Base-by-base conservation (phyloP, 2,888 invertebrate genomes). In the Venusia cambrica region DNA sequence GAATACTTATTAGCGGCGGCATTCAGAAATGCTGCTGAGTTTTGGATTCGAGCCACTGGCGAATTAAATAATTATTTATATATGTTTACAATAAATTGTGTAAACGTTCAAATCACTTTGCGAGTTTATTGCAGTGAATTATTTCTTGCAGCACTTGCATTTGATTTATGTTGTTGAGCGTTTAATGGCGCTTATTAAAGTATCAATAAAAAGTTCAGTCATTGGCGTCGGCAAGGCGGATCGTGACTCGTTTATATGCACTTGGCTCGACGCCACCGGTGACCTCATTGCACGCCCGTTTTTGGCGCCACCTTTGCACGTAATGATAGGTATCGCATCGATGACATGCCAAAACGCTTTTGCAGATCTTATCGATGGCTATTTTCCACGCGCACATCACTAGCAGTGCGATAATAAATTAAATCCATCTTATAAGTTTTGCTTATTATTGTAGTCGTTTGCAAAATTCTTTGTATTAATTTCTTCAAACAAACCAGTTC, bases 261-360 rank as follows among this genome's bases (percentile, higher is more conserved):
- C 71, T 81, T 83, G 83, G 83, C 83, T 62, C 63, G 55, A 49
- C 63, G 77, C 83, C 81, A 83, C 69, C 46, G 62, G 58, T 77
- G 81, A 80, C 81, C 79, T 80, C 80, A 78, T 77, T 78, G 77
- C 69, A 55, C 53, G 62, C 59, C 65, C 65, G 65, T 71, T 81
- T 80, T 81, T 73, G 84, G 80, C 84, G 83, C 81, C 83, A 79
- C 73, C 54, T 61, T 66, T 62, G 63, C 64, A 49, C 55, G 55
- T 58, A 62, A 64, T 62, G 71, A 75, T 73, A 48, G n/a, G 68
- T 71, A 76, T 80, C 77, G 57, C 63, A 64, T 64, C 74, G 77
- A 74, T 75, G 75, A 75, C 76, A 76, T 66, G 76, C 78, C 75
- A 75, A 78, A 73, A 67, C 53, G 57, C 58, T 52, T 50, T 52